Evolutionary conservation across 2,797 vertebrate genomes (phyloP).

Genomic region (Gallirallus australis): DNA sequence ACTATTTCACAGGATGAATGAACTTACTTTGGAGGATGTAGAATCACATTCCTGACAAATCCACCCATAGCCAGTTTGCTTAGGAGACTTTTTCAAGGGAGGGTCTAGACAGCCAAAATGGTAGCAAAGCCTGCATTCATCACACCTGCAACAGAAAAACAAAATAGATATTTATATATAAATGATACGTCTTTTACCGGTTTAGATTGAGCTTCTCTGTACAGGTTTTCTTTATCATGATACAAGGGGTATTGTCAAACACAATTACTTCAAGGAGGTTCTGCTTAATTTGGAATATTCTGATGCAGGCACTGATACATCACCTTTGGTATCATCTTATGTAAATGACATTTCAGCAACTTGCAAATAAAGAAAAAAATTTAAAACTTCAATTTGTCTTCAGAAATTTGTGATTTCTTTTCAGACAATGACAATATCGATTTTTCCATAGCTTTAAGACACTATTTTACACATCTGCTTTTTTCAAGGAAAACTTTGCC

Average conservation of each 20-base stretch:
- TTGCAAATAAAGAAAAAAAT: not conserved
- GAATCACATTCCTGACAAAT: constrained; percentile 99
- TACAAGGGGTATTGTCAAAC: not conserved
- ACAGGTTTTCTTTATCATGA: not conserved
- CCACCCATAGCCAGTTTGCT: constrained; percentile 98
- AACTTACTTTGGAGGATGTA: constrained; percentile 94
- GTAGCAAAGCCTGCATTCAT: constrained; percentile 96
- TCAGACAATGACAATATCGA: not conserved
- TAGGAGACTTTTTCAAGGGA: constrained; percentile 98
- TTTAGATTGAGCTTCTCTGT: not conserved
- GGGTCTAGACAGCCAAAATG: constrained; percentile 98
- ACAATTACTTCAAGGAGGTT: not conserved
- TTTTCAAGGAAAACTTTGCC: not conserved
- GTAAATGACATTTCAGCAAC: not conserved
- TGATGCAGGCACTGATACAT: constrained; percentile 1
- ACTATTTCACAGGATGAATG: constrained; percentile 16
- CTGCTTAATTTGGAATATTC: constrained; percentile 6
- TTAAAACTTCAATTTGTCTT: not conserved
- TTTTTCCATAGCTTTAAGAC: not conserved
- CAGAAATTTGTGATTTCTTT: not conserved
- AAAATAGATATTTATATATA: not conserved
- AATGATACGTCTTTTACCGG: constrained; percentile 15
- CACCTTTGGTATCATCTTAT: not conserved
- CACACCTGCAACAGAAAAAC: constrained; percentile 86
- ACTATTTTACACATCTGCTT: not conserved